phyloP scores from a whole-genome alignment of 2,888 invertebrate genomes.

The Ennomos fuscantarius region DNA sequence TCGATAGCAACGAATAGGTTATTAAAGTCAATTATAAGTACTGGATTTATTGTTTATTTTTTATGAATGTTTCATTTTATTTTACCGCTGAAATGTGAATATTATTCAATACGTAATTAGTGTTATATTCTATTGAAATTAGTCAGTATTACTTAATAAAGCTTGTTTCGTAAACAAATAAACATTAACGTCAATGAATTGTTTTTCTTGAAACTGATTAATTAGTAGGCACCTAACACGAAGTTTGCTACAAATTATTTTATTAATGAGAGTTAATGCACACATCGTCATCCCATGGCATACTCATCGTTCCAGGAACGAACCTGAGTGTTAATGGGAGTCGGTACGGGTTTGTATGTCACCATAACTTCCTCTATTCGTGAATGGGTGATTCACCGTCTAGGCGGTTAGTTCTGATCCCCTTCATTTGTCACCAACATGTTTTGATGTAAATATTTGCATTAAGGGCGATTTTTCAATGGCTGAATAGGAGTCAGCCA shows the following conservation, averaged over 20 bases:
- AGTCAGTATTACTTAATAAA: too few relatives aligned
- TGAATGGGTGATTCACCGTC: constrained; percentile 55
- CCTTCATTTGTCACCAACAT: constrained; percentile 37
- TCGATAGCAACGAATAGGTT: constrained; percentile 63
- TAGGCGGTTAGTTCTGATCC: constrained; percentile 31
- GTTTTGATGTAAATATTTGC: constrained; percentile 21
- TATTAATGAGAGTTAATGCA: constrained; percentile 24
- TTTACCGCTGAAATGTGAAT: background rate
- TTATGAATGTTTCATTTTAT: constrained; percentile 11
- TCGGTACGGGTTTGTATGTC: constrained; percentile 45
- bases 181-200: background rate
- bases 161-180: background rate
- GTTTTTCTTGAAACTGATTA: constrained; percentile 1
- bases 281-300: constrained; percentile 55
- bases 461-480: too few relatives aligned
- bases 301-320: constrained; percentile 67
- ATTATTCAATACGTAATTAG: too few relatives aligned
- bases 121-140: too few relatives aligned
- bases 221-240: background rate
- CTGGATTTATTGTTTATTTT: constrained; percentile 37
- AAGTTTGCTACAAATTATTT: constrained; percentile 14
- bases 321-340: constrained; percentile 44
- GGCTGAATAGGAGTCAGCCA: too few relatives aligned
- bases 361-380: constrained; percentile 57
- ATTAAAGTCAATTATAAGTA: constrained; percentile 62